phyloP scores from a whole-genome alignment of 1,140 invertebrate genomes.

The Colletes latitarsis region DNA sequence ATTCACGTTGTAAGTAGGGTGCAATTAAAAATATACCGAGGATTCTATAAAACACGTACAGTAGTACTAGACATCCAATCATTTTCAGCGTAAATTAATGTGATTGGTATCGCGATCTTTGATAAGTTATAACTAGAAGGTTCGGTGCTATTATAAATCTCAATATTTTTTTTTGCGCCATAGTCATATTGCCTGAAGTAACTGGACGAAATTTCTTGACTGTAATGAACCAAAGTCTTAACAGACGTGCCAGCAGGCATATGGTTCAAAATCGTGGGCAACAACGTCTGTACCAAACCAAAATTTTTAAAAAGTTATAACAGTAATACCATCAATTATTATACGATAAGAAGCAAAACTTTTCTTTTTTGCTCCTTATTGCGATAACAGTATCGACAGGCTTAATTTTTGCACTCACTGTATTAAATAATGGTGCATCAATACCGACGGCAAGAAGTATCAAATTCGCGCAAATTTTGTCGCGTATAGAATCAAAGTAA shows the following conservation, averaged over 20 bases:
- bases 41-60: conserved; percentile 70
- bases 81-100: conserved; percentile 86
- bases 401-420: conserved; percentile 34
- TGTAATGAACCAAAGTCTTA: conserved; percentile 88
- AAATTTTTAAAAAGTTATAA: no score
- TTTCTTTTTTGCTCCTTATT: no score
- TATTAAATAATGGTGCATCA: conserved; percentile 60
- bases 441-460: conserved; percentile 40
- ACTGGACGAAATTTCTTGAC: conserved; percentile 83
- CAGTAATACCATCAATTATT: no score
- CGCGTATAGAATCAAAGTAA: conserved; percentile 81
- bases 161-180: conserved; percentile 82
- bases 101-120: conserved; percentile 86
- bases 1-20: background rate
- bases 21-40: no score
- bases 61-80: conserved; percentile 86
- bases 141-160: conserved; percentile 81
- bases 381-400: no score
- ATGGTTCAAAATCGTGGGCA: conserved; percentile 88
- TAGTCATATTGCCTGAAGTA: conserved; percentile 87
- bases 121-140: conserved; percentile 87
- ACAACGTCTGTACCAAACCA: conserved; percentile 79
- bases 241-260: conserved; percentile 89
- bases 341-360: no score
- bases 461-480: conserved; percentile 85